These are phyloP conservation scores for Eulemur coronatus DNA, from an alignment of 2,797 vertebrate genomes.

Conservation along the genomic window DNA sequence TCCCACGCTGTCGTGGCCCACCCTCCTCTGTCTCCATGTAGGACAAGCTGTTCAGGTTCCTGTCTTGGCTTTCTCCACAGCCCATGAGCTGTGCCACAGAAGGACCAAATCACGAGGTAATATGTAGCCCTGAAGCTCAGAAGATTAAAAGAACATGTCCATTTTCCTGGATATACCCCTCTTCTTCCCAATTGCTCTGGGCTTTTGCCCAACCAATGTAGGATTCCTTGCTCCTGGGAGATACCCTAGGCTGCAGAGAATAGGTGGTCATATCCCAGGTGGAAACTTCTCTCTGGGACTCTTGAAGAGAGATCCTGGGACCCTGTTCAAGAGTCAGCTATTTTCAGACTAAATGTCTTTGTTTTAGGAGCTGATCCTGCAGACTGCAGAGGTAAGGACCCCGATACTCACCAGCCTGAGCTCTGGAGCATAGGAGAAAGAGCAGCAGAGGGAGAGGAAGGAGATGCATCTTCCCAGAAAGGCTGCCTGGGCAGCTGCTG, in stretches of 20 bases:
- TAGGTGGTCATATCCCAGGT: not conserved
- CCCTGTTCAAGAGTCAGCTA: not conserved
- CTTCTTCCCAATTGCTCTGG: not conserved
- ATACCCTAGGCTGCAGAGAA: not conserved
- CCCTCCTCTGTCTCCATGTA: not conserved
- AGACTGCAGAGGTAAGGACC: not conserved
- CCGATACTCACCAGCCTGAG: constrained; percentile 47
- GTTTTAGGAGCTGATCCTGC: not conserved
- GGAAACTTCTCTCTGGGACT: not conserved
- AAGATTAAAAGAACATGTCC: not conserved
- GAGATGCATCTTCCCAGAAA: constrained; percentile 42
- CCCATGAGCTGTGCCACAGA: not conserved
- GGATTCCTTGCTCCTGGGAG: not conserved
- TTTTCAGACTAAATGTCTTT: not conserved
- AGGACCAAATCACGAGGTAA: not conserved
- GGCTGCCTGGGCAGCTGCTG: not conserved
- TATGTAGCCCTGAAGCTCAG: not conserved
- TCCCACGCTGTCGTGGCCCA: not conserved
- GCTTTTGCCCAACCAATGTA: not conserved
- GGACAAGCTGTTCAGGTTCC: not conserved
- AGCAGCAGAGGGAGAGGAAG: not conserved
- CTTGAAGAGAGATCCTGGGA: not conserved
- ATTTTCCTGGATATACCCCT: not conserved
- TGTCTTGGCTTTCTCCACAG: not conserved
- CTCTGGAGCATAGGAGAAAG: not conserved